Evolutionary conservation across 2,113 vertebrate species (phyloP), one percentile per base, ranked within the genome.

Genomic region (Electrona antarctica): DNA sequence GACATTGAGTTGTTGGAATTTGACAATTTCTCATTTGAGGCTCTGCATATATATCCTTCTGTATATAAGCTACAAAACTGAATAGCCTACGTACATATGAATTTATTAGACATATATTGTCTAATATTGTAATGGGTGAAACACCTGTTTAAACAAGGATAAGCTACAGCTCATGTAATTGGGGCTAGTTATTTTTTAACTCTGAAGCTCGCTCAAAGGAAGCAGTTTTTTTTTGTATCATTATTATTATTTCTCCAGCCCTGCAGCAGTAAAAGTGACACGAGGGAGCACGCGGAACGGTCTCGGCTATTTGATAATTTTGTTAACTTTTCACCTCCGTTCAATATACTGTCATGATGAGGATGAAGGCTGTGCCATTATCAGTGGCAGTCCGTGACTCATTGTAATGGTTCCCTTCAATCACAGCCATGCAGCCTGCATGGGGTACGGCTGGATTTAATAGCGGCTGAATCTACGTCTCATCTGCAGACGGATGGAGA

Each of bases 371-470:
- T 58, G 81, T 61, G 83, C 75, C 85, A 86, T 88, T 87, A 86
- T 89, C 87, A 79, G 78, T 78, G 76, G 83, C 85, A 87, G 85
- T 83, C 80, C 84, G 86, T 90, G 85, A 85, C 82, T 89, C 83
- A 88, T 88, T 90, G 84, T 89, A 90, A 90, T 88, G 76, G 82
- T 65, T 85, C 89, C 88, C 85, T 90, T 91, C 88, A 90, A 89
- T 92, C 92, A 90, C 77, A 33, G 84, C 62, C 50, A 67, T 3
- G 33, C 33, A 21, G 21, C 21, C 21, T 21, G 21, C 21, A 21
- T 41, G 33, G 33, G 33, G 3, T 41, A 4, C 33, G 86, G 82
- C 85, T 85, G 87, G 83, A 73, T 89, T 89, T 84, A 88, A 90
- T 91, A 82, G 81, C 84, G 50, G 79, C 80, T 73, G 79, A 89